Conservation (phyloP, 2,888 invertebrate species). For the Cantharis flavilabris region DNA sequence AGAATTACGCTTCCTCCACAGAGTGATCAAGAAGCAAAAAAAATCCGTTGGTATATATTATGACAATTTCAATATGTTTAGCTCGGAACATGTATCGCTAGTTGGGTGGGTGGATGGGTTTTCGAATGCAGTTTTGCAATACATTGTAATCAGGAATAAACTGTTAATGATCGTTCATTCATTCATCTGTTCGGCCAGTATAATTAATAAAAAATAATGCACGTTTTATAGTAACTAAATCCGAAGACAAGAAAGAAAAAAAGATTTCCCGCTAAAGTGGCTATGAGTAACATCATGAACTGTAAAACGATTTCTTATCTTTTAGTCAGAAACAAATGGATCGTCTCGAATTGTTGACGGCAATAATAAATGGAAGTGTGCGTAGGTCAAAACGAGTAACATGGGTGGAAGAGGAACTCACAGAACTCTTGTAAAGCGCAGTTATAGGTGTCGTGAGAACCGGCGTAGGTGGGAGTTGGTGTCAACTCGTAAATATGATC, state of each 20-base stretch:
- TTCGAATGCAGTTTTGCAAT: not conserved
- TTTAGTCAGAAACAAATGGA: constrained; percentile 29
- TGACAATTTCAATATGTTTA: not conserved
- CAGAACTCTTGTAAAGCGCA: constrained; percentile 38
- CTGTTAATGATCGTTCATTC: not conserved
- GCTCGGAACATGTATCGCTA: not conserved
- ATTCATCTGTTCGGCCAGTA: not conserved
- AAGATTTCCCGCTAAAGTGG: constrained; percentile 10
- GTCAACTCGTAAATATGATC: constrained; percentile 33
- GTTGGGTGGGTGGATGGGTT: not conserved
- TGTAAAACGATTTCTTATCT: constrained; percentile 25
- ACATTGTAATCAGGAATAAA: not conserved
- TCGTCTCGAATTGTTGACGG: constrained; percentile 27
- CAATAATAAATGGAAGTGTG: constrained; percentile 40
- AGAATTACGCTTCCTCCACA: not conserved
- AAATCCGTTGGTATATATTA: not conserved
- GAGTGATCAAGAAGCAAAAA: not conserved
- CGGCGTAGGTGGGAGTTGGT: constrained; percentile 41
- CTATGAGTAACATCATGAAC: constrained; percentile 10
- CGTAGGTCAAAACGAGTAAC: constrained; percentile 39
- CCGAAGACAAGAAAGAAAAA: not conserved
- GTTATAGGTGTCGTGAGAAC: constrained; percentile 44
- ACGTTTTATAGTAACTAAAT: not conserved
- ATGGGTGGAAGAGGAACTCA: constrained; percentile 38
- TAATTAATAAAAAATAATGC: not conserved